Evolutionary conservation across 1,140 invertebrate genomes (phyloP), one percentile per base, ranked within the genome.

Genomic region (Gonatopus flavifemur): DNA sequence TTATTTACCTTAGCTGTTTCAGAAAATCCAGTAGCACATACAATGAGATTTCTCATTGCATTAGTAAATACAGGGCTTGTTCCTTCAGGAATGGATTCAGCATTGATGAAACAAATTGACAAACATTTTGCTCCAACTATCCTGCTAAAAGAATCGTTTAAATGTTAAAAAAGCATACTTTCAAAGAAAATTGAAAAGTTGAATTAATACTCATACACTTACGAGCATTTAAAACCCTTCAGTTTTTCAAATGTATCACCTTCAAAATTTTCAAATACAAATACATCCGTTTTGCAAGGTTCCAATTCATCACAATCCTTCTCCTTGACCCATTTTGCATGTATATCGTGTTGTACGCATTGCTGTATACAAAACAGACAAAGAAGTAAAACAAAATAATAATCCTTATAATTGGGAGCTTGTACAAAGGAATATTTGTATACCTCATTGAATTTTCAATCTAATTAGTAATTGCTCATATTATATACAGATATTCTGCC

Each of bases 121-220:
- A 94, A 69, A 67, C 90, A 94, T 28, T 83, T 80, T 9, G 92
- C 89, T 1, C 91, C 91, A 47, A 93, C 72, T 45, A 94, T 81
- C 66, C 86, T 88, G 69, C 78, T 85, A 58, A 58, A 76, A 60
- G 31, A 31, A 46, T 22, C 7, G 31, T 18, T 53, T 62, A 46
- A 13, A 39, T 22, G 32, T 33, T 41, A 31, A 51, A 18, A 22
- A 43, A 36, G 43, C n/a, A 42, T 20, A 49, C 18, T 31, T 47
- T 48, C 22, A 36, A 43, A 39, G 33, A 42, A 55, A 40, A 45
- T 48, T 0, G 22, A 43, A 43, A 49, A 32, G 33, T 50, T 3
- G 18, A 55, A 44, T 21, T 45, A 41, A 7, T 3, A 13, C 0
- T 18, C 1, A 13, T 30, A 49, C 64, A 83, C 85, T 83, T 81